A percentile compares a stretch with the other conserved stretches of the same genome.
Conservation (phyloP, 2,113 vertebrate genomes). For the Pluvialis apricaria region DNA sequence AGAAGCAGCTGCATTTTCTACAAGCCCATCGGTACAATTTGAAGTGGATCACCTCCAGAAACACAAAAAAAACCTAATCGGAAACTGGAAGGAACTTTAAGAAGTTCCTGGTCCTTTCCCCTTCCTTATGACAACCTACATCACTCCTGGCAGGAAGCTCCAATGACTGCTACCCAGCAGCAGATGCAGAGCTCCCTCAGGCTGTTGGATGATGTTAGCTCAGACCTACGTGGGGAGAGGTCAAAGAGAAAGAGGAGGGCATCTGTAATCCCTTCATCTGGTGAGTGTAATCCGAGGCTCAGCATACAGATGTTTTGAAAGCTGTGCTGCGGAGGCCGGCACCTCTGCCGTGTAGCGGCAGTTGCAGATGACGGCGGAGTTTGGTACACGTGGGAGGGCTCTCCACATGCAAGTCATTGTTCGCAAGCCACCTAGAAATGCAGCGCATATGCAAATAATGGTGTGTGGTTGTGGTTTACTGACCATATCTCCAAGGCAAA, state of each 20-base stretch:
- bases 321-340: not conserved
- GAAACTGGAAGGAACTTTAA: not conserved
- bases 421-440: rapidly evolving
- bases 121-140: not conserved
- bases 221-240: not conserved
- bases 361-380: not conserved
- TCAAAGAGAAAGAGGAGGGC: not conserved
- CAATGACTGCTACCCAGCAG: not conserved
- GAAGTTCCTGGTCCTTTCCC: not conserved
- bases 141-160: not conserved
- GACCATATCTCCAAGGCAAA: not conserved
- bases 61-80: not conserved
- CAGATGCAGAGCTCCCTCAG: not conserved
- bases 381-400: not conserved
- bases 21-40: not conserved
- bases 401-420: not conserved
- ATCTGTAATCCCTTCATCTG: not conserved
- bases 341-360: not conserved
- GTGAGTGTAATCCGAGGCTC: not conserved
- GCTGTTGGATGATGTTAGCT: not conserved
- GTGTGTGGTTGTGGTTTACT: rapidly evolving
- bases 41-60: not conserved
- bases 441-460: not conserved
- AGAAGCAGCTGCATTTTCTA: not conserved
- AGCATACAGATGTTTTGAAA: not conserved